phyloP scores from a whole-genome alignment of 2,113 vertebrate species.

The Vimba vimba region DNA sequence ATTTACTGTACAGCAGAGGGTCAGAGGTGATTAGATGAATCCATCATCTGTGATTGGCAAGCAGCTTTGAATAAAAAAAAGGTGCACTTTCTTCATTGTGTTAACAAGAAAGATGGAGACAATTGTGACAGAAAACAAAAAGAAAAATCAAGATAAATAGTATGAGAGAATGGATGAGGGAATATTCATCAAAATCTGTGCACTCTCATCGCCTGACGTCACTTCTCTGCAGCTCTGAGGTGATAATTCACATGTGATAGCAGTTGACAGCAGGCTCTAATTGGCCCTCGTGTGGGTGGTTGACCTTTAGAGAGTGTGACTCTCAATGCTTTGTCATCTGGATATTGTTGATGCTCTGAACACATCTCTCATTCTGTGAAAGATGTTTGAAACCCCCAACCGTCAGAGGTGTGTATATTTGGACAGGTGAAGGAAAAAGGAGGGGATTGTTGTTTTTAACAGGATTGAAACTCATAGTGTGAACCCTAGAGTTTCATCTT shows the following conservation, averaged over 20 bases:
- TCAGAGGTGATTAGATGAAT: neutral
- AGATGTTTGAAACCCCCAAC: slow-evolving; percentile 45
- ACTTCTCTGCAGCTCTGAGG: slow-evolving; percentile 64
- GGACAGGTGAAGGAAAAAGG: neutral
- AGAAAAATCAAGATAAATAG: slow-evolving; percentile 1
- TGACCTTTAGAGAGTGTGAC: slow-evolving; percentile 75
- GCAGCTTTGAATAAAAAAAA: neutral
- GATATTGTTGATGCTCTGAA: slow-evolving; percentile 69
- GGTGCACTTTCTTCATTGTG: neutral
- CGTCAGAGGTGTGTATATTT: neutral
- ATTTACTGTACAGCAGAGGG: neutral
- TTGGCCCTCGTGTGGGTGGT: slow-evolving; percentile 64
- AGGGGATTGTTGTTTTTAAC: neutral
- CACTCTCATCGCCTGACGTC: slow-evolving; percentile 58
- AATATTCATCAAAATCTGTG: slow-evolving; percentile 51
- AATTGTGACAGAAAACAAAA: neutral
- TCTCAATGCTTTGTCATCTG: slow-evolving; percentile 72
- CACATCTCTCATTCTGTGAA: slow-evolving; percentile 63
- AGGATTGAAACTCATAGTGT: neutral
- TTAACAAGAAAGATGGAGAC: slow-evolving; percentile 13
- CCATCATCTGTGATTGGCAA: slow-evolving; percentile 6
- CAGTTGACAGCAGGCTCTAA: slow-evolving; percentile 73
- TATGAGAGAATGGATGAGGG: slow-evolving; percentile 19
- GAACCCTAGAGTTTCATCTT: neutral
- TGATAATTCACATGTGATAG: slow-evolving; percentile 73